Evolutionary conservation across 2,797 vertebrate species (phyloP), one percentile per base, ranked within the genome.

Genomic region (Varecia variegata): DNA sequence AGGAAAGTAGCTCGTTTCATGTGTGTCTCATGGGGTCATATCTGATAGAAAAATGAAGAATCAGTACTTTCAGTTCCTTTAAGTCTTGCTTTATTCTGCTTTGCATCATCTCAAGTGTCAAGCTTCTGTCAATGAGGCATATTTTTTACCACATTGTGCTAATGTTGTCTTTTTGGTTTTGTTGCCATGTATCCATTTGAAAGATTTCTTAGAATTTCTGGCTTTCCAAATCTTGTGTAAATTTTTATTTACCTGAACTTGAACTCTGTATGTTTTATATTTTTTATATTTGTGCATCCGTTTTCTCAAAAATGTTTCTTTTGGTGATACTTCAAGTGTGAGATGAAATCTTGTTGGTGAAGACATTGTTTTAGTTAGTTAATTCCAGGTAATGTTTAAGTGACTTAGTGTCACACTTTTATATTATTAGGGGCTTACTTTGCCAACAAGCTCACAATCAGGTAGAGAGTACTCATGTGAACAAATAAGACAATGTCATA

Each of bases 201-300:
- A 92, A 93, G 93, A 71, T 76, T 88, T 89, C 71, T 81, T 93
- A 88, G 87, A 90, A 81, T 90, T 94, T 93, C 52, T 93, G 62
- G 30, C 23, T 93, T 21, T 92, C 47, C n/a, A 35, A 52, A 25
- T 92, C 43, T 88, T 81, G 9, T 92, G 18, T 81, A 85, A 67
- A 86, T 83, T 70, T 93, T 73, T 90, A 43, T 81, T 90, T 32
- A 62, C 38, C 20, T 68, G 23, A 76, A 88, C 43, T 83, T 6
- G 18, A 94, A 79, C 40, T 90, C 5, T 80, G 10, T 87, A 1
- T 80, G 35, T 87, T 93, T 91, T 89, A 65, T 86, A 70, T 50
- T 96, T 12, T 97, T 85, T 85, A 25, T 95, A 62, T 89, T 87
- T 56, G 4, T 5, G 38, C n/a, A 71, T 83, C 15, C 90, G 85